phyloP scores from a whole-genome alignment of 2,113 vertebrate genomes.

The Epinephelus moara region DNA sequence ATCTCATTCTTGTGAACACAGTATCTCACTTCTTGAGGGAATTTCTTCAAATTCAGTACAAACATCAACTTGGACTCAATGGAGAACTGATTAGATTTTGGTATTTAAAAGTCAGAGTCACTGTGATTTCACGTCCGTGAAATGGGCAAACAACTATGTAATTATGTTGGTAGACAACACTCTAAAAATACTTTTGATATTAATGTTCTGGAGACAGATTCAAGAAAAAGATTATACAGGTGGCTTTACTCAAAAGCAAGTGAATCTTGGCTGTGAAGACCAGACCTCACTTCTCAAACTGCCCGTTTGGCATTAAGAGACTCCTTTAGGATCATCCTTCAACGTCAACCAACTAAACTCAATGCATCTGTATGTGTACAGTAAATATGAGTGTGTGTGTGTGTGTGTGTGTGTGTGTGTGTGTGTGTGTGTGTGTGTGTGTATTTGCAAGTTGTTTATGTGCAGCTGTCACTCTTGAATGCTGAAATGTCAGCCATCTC shows the following conservation, averaged over 20 bases:
- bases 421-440: neutral
- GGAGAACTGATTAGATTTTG: too few relatives aligned
- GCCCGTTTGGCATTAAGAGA: neutral
- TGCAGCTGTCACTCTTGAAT: slow-evolving; percentile 48
- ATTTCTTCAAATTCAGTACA: too few relatives aligned
- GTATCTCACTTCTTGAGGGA: too few relatives aligned
- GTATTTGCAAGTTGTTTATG: slow-evolving; percentile 30
- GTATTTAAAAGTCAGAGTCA: too few relatives aligned
- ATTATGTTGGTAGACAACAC: neutral
- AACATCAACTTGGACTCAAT: too few relatives aligned
- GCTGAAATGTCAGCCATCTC: slow-evolving; percentile 64
- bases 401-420: neutral
- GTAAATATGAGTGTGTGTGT: slow-evolving; percentile 3
- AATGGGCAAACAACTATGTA: neutral
- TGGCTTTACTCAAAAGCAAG: neutral
- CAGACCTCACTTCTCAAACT: neutral
- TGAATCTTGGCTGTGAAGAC: neutral
- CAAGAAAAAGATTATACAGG: neutral
- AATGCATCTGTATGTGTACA: slow-evolving; percentile 1
- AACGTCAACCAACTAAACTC: neutral
- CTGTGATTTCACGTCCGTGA: too few relatives aligned
- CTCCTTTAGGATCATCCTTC: neutral
- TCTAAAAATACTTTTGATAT: neutral
- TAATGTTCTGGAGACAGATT: neutral
- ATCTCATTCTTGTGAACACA: too few relatives aligned